Conservation (phyloP, 1,140 invertebrate species). For the Ectropis grisescens region DNA sequence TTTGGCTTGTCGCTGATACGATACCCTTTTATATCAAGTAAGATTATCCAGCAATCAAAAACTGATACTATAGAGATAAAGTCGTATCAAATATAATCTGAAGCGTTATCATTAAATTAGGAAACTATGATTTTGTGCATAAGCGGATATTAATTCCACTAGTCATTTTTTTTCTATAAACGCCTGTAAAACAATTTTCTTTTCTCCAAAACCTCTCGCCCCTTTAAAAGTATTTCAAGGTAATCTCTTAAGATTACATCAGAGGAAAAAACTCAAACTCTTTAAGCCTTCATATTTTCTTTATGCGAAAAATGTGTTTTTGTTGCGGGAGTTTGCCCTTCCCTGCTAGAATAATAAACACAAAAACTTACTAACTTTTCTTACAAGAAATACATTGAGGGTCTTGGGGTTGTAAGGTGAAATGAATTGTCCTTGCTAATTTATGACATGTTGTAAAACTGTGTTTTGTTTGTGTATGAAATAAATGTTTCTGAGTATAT, state of each 20-base stretch:
- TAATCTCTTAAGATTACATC: constrained; percentile 57
- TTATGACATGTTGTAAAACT: not conserved
- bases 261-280: constrained; percentile 47
- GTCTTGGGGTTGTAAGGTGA: constrained; percentile 5
- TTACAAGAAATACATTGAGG: constrained; percentile 16
- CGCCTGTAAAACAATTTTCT: constrained; percentile 41
- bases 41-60: too few species aligned
- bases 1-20: too few species aligned
- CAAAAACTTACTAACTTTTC: constrained; percentile 23
- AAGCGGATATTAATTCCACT: too few species aligned
- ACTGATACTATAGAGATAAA: too few species aligned
- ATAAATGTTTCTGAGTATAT: too few species aligned
- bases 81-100: too few species aligned
- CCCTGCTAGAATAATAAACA: constrained; percentile 28
- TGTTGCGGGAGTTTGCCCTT: constrained; percentile 8
- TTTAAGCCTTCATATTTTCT: constrained; percentile 51
- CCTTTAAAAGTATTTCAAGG: constrained; percentile 25
- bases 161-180: too few species aligned
- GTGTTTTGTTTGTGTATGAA: too few species aligned
- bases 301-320: constrained; percentile 37
- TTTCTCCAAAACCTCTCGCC: constrained; percentile 3
- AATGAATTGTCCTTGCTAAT: not conserved
- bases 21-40: too few species aligned
- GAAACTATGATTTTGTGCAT: too few species aligned
- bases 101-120: too few species aligned